Conservation (phyloP, 2,797 vertebrate genomes). For the Threskiornis aethiopicus region DNA sequence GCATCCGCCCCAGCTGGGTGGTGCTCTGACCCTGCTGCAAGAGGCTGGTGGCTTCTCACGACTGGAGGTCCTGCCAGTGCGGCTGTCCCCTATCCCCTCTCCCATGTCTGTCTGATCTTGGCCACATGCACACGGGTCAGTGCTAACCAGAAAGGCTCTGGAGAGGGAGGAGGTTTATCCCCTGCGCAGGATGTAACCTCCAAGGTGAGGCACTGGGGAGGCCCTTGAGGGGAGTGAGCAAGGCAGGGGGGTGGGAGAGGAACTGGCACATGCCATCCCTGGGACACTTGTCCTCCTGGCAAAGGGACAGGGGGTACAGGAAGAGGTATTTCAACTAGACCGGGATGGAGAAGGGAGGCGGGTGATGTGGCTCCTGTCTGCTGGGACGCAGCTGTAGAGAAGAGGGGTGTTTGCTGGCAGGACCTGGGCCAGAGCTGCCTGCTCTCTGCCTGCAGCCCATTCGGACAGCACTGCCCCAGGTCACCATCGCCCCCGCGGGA, state of each 20-base stretch:
- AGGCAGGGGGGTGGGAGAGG: background rate
- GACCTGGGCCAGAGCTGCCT: background rate
- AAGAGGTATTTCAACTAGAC: background rate
- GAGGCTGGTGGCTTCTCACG: background rate
- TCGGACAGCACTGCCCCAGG: rapidly evolving
- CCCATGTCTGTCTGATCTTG: background rate
- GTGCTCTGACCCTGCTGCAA: background rate
- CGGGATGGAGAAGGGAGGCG: rapidly evolving
- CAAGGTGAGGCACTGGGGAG: background rate
- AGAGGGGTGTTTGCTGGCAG: background rate
- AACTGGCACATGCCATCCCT: rapidly evolving
- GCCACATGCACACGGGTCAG: background rate
- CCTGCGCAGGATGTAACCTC: background rate
- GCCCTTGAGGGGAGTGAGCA: background rate
- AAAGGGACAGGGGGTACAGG: rapidly evolving
- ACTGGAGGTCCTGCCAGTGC: background rate
- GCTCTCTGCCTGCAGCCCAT: background rate
- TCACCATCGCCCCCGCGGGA: rapidly evolving
- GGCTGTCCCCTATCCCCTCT: background rate
- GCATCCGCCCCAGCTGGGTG: background rate
- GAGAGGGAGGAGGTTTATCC: background rate
- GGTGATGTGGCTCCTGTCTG: background rate
- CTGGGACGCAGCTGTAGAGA: background rate
- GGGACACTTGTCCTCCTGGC: rapidly evolving
- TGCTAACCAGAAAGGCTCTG: background rate